These are phyloP conservation scores for Presbytis comata DNA, from an alignment of 2,797 vertebrate species.

Conservation along the genomic window DNA sequence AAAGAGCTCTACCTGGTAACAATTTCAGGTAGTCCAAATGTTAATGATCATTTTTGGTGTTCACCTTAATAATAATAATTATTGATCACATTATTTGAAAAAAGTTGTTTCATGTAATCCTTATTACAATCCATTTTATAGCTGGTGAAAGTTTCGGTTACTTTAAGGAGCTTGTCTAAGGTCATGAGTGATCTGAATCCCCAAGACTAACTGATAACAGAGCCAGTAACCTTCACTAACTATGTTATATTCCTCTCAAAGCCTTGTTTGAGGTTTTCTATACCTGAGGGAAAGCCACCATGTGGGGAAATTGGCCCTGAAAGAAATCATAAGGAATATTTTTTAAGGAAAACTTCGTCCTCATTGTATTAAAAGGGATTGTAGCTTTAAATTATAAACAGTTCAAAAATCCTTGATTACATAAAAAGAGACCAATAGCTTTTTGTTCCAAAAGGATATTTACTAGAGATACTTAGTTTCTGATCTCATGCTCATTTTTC, in stretches of 20 bases:
- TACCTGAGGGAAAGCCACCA: neutral
- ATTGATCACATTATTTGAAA: constrained; percentile 45
- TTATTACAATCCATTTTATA: constrained; percentile 20
- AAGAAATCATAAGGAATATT: constrained; percentile 28
- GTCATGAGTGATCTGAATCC: neutral
- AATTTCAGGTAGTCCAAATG: neutral
- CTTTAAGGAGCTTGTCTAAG: neutral
- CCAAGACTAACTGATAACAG: neutral
- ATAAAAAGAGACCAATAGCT: neutral
- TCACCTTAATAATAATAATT: neutral
- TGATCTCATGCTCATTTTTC: neutral
- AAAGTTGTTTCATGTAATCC: constrained; percentile 2
- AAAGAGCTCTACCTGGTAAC: neutral
- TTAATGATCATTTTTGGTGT: neutral
- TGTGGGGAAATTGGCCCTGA: neutral
- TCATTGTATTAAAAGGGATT: constrained; percentile 23
- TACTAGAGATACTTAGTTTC: neutral
- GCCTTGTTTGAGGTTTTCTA: constrained; percentile 14
- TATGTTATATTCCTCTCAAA: neutral
- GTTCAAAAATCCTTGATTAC: constrained; percentile 5
- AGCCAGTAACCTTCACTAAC: neutral
- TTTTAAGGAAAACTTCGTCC: neutral
- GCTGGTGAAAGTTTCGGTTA: neutral
- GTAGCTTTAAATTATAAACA: constrained; percentile 33
- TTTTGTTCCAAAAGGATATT: neutral